Evolutionary conservation across 2,888 invertebrate species (phyloP), one percentile per base, ranked within the genome.

Genomic region (Macroteleia sp.): DNA sequence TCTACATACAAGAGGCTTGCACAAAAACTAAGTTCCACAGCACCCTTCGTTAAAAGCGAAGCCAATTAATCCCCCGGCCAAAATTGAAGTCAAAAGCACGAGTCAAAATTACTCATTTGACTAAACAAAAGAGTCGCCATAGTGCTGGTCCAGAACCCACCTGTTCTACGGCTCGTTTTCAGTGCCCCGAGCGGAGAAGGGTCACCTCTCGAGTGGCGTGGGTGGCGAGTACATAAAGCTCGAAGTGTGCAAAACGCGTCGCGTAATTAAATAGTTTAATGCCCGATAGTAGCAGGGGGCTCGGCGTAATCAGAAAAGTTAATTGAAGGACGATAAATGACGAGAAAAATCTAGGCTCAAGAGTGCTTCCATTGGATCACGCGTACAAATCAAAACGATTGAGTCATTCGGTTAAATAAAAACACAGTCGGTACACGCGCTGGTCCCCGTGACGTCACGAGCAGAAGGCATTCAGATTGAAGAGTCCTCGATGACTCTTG

Each of bases 391-490:
- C 81, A 85, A 86, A 88, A 83, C 89, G 90, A 91, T 91, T 88
- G 90, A 91, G 85, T 91, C 89, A 90, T 88, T 91, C 88, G 86
- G 81, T 83, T 84, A 85, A 87, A 88, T 88, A 89, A 91, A 90
- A 91, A 90, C 87, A 89, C 85, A 54, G 85, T 62, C 64, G 77
- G 46, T 34, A 62, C 62, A 69, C 77, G 77, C 67, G 66, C 59
- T 73, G 73, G 57, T 78, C 77, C 79, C 77, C 73, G 88, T 90
- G 90, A 90, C 90, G 91, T 91, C 91, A 90, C 87, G 86, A 87
- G 86, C 91, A 91, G 90, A 91, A 91, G 90, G 90, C 89, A 91
- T 91, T 91, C 90, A 91, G 86, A 91, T 91, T 91, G 90, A 91
- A 91, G 91, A 89, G 89, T 87, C 81, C 88, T 90, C 90, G 88